Evolutionary conservation across 2,113 vertebrate genomes (phyloP).

Genomic region (Etheostoma cragini): DNA sequence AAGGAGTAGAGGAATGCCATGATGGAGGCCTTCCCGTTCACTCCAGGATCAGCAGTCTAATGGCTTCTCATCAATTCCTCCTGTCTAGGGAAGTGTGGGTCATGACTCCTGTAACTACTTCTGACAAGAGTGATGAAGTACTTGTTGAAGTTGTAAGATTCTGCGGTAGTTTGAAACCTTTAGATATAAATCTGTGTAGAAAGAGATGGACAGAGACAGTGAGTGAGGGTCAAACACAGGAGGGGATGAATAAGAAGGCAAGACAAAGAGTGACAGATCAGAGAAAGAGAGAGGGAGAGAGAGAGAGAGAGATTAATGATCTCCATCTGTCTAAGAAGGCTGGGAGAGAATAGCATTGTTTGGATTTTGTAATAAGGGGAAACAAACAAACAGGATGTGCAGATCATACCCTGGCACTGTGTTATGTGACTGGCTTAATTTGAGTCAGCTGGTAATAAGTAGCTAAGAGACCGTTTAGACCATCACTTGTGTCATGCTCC

Average conservation of each 20-base stretch:
- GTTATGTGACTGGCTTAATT: conserved; percentile 58
- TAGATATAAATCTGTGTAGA: conserved; percentile 74
- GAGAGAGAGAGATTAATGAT: conserved; percentile 67
- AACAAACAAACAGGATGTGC: conserved; percentile 72
- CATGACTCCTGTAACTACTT: conserved; percentile 79
- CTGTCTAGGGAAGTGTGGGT: conserved; percentile 74
- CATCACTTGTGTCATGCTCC: conserved; percentile 46
- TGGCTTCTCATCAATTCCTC: conserved; percentile 74
- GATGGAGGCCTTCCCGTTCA: conserved; percentile 58
- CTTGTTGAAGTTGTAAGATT: conserved; percentile 79
- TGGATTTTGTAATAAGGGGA: conserved; percentile 66
- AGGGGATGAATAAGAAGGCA: conserved; percentile 43
- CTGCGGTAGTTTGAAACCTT: conserved; percentile 71
- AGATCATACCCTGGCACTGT: conserved; percentile 57
- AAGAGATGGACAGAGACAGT: conserved; percentile 54
- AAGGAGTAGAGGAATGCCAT: conserved; percentile 10
- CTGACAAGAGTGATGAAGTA: conserved; percentile 80
- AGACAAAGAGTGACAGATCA: conserved; percentile 65
- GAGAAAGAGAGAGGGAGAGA: neutral
- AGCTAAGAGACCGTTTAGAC: conserved; percentile 46
- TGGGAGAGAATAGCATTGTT: conserved; percentile 62
- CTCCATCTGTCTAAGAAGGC: conserved; percentile 76
- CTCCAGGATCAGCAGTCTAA: conserved; percentile 68
- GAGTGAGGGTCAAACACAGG: conserved; percentile 43
- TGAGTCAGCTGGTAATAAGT: conserved; percentile 53